Conservation (phyloP, 2,797 vertebrate genomes). For the Merluccius polli region DNA sequence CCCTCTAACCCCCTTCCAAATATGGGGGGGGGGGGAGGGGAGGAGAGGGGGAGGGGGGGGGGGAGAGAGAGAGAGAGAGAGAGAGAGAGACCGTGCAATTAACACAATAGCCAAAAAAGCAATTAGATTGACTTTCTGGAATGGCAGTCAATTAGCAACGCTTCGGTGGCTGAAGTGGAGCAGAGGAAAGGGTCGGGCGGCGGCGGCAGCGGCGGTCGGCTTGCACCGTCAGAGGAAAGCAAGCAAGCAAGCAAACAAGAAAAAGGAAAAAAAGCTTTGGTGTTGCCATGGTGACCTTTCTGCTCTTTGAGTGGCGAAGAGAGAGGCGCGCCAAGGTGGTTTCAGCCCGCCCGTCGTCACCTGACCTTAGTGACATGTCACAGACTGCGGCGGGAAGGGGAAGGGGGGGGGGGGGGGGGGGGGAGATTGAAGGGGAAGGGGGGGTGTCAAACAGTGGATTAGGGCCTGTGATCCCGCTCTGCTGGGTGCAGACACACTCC, state of each 20-base stretch:
- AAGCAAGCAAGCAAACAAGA: not conserved
- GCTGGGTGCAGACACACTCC: not conserved
- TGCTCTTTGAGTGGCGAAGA: not conserved
- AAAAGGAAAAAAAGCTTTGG: not conserved
- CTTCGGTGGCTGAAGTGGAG: conserved; percentile 13
- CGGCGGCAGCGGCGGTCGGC: too few relatives aligned
- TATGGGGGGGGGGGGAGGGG: not conserved
- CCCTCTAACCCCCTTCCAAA: conserved; percentile 19
- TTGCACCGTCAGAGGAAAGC: too few relatives aligned
- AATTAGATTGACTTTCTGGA: conserved; percentile 70
- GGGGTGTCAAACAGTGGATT: not conserved
- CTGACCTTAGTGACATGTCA: not conserved
- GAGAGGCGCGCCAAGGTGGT: not conserved
- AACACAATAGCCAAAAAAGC: conserved; percentile 67
- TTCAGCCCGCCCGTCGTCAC: not conserved
- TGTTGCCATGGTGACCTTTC: conserved; percentile 1
- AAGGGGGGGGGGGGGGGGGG: too few relatives aligned
- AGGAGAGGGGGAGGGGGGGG: not conserved
- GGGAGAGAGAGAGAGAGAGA: not conserved
- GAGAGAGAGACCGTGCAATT: conserved; percentile 45
- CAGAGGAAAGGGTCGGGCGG: too few relatives aligned
- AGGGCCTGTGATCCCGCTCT: not conserved
- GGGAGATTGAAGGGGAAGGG: too few relatives aligned
- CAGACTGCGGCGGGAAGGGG: not conserved
- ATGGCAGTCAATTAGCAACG: conserved; percentile 66